Conservation (phyloP, 2,113 vertebrate species). For the Notechis scutatus region DNA sequence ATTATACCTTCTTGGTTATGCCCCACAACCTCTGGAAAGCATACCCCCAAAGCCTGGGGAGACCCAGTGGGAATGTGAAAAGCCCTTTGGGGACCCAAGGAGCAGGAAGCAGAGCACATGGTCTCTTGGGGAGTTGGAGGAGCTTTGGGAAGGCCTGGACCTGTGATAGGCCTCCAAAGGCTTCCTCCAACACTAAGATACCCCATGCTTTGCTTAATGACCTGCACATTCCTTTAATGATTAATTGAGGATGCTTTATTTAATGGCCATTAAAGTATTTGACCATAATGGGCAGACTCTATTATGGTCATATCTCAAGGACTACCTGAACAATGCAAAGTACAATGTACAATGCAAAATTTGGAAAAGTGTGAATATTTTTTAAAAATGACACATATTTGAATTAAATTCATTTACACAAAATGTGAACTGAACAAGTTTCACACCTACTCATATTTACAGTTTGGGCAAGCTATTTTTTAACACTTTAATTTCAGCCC, state of each 20-base stretch:
- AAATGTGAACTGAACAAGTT: neutral
- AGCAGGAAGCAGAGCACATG: neutral
- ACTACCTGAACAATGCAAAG: neutral
- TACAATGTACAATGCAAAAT: neutral
- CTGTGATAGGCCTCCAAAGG: neutral
- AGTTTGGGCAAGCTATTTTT: neutral
- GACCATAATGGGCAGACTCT: neutral
- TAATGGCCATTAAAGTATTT: neutral
- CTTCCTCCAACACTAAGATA: neutral
- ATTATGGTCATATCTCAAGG: neutral
- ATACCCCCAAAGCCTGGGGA: neutral
- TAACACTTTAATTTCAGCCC: neutral
- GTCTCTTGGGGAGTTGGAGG: neutral
- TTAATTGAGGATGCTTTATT: neutral
- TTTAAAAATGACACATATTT: neutral
- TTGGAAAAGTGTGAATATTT: neutral
- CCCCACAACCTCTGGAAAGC: neutral
- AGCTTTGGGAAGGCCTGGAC: neutral
- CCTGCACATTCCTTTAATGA: neutral
- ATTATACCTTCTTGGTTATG: neutral
- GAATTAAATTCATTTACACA: neutral
- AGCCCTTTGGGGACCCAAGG: neutral
- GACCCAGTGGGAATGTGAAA: neutral
- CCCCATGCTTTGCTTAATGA: neutral
- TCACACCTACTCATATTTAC: neutral